A percentile compares a stretch with the other conserved stretches of the same genome.
Conservation (phyloP, 2,888 invertebrate genomes). For the Dendrolimus pini region DNA sequence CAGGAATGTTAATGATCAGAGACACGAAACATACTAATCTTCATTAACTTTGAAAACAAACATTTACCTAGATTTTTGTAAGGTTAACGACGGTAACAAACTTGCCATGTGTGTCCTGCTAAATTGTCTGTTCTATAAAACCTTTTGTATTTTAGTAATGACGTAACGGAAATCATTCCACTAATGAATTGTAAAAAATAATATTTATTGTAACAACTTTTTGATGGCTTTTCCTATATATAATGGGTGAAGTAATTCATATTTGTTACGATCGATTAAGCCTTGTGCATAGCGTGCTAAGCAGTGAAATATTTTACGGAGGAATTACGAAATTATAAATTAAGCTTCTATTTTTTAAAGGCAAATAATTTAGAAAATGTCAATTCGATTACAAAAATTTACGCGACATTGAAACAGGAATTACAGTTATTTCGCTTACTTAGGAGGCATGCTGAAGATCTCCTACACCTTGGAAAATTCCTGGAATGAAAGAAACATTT, state of each 20-base stretch:
- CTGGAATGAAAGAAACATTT: constrained; percentile 62
- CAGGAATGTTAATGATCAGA: constrained; percentile 35
- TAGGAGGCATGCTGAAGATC: constrained; percentile 67
- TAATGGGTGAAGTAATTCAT: too few species aligned
- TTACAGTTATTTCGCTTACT: constrained; percentile 51
- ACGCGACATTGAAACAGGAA: constrained; percentile 6
- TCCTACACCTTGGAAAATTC: constrained; percentile 60
- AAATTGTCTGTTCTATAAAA: background rate
- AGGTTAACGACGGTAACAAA: constrained; percentile 18
- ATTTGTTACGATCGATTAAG: background rate
- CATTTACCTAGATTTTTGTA: constrained; percentile 23
- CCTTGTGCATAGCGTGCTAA: background rate
- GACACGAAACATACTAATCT: constrained; percentile 42
- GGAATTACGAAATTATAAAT: background rate
- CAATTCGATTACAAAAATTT: background rate
- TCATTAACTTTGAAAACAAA: constrained; percentile 24
- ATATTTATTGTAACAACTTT: too few species aligned
- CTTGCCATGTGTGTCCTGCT: background rate
- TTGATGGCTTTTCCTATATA: too few species aligned
- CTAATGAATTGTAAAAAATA: background rate
- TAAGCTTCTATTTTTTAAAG: background rate
- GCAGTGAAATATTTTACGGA: background rate
- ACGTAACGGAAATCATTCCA: background rate
- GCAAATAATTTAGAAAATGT: background rate
- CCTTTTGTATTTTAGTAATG: background rate